These are phyloP conservation scores for Equus przewalskii DNA, from an alignment of 2,113 vertebrate species.

Conservation along the genomic window DNA sequence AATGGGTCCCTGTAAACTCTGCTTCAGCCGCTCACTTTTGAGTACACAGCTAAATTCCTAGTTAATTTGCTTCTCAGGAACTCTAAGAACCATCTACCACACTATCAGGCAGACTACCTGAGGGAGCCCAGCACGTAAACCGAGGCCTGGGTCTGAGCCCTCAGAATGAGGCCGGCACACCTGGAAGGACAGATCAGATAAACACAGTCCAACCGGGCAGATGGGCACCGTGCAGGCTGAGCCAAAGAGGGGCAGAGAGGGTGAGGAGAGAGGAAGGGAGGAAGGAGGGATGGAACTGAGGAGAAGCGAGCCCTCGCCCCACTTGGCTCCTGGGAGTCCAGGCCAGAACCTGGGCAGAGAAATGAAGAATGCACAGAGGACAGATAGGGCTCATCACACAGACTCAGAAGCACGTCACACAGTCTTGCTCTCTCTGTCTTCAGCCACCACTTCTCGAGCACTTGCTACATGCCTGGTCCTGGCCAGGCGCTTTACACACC, in stretches of 20 bases:
- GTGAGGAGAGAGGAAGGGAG: not conserved
- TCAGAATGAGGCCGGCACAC: not conserved
- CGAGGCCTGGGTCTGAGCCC: not conserved
- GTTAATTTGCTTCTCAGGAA: not conserved
- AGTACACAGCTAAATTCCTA: not conserved
- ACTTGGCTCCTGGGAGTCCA: accelerated
- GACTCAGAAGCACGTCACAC: not conserved
- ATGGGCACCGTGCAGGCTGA: not conserved
- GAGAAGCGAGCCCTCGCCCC: not conserved
- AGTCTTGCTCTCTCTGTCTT: not conserved
- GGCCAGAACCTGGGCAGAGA: not conserved
- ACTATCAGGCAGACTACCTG: not conserved
- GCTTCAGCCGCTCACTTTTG: not conserved
- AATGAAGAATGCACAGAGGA: not conserved
- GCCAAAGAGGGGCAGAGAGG: not conserved
- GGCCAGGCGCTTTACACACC: not conserved
- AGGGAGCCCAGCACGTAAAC: not conserved
- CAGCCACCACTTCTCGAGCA: not conserved
- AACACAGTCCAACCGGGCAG: not conserved
- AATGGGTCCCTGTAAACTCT: not conserved
- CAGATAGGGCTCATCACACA: not conserved
- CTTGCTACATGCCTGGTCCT: not conserved
- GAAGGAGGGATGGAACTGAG: not conserved
- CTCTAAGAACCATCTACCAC: not conserved
- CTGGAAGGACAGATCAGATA: not conserved